Conservation (phyloP, 53 echinoderm and acorn worm genomes). For the Henricia sp. region DNA sequence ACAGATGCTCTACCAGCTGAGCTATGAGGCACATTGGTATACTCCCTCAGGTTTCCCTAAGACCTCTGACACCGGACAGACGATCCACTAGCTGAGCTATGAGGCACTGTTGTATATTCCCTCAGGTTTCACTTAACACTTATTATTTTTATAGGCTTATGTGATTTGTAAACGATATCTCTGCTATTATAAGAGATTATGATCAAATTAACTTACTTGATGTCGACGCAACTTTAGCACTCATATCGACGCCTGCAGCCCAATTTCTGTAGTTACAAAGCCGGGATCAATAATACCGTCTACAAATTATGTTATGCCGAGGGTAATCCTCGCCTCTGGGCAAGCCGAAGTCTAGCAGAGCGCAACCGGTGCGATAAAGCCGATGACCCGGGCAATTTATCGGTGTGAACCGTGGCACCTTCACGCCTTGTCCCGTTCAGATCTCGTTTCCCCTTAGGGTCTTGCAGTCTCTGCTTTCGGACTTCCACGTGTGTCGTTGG, state of each 20-base stretch:
- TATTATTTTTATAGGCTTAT: too few species aligned
- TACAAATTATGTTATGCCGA: not conserved
- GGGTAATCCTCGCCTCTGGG: constrained; percentile 48
- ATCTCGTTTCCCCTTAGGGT: constrained; percentile 3
- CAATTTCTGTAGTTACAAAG: not conserved
- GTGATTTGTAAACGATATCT: constrained; percentile 23
- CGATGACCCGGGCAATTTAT: too few species aligned
- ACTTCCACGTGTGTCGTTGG: not conserved
- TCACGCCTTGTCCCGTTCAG: not conserved
- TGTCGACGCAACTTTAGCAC: constrained; percentile 36
- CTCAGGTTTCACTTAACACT: too few species aligned
- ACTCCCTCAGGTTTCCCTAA: too few species aligned
- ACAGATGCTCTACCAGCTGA: too few species aligned
- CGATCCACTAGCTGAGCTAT: too few species aligned
- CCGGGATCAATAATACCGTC: constrained; percentile 17
- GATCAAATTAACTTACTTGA: constrained; percentile 41
- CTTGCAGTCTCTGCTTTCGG: not conserved
- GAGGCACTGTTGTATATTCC: too few species aligned
- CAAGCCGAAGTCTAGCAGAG: constrained; percentile 41
- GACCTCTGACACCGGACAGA: too few species aligned
- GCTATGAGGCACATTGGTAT: too few species aligned
- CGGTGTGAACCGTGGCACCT: constrained; percentile 1
- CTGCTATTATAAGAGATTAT: not conserved
- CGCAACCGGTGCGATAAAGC: constrained; percentile 24
- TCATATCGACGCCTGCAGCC: constrained; percentile 11